Evolutionary conservation across 2,113 vertebrate genomes (phyloP), one percentile per base, ranked within the genome.

Genomic region (Indri indri): DNA sequence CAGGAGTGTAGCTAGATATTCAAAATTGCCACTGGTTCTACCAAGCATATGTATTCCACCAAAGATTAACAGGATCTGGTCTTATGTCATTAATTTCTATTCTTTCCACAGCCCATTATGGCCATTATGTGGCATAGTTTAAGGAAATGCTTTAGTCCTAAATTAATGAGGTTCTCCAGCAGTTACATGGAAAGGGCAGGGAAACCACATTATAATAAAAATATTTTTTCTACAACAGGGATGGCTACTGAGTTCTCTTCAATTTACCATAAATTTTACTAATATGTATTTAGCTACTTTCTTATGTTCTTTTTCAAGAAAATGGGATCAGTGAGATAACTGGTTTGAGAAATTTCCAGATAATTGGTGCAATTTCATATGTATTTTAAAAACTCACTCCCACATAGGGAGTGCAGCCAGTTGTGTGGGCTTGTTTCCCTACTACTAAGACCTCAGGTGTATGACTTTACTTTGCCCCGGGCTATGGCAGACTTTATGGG

Each of bases 401-500:
- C 18, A 70, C 14, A 9, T 66, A 40, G 32, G 79, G 22, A 71
- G 87, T 2, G 34, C 59, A 7, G 86, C 90, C 87, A 71, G 59
- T 23, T 68, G 5, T 32, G 76, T 13, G 77, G 63, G 63, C 20
- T 91, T n/a, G 13, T 52, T 83, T 84, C 4, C 57, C 34, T 10
- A 22, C 27, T 37, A 27, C 40, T n/a, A 96, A 93, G 81, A 94
- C 40, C 96, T 96, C 90, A 89, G 71, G 84, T 74, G 59, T 50
- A 81, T 22, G 32, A 16, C 70, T 95, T 70, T 57, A 50, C 93
- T 89, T 37, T 77, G 52, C 92, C 89, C 18, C 47, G 68, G 70
- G 88, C 73, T 79, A 91, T 77, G 45, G 88, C 57, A 59, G 37
- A 20, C 96, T 98, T 98, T 98, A 97, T 83, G 79, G 81, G 81